Evolutionary conservation across 2,113 vertebrate genomes (phyloP).

Genomic region (Otus sunia): DNA sequence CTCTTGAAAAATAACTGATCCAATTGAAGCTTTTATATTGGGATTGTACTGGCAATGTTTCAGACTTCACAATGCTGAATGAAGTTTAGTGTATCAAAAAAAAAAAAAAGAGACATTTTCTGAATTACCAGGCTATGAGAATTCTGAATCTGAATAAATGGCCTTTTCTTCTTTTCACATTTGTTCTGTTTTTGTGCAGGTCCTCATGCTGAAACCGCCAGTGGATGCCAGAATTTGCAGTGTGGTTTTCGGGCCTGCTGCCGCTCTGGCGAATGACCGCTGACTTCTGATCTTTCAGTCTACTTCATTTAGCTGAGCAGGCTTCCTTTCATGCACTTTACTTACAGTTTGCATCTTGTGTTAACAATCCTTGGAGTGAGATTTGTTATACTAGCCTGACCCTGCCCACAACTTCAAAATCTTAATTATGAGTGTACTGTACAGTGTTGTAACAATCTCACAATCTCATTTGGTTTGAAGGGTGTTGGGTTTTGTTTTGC

Average conservation of each 20-base stretch:
- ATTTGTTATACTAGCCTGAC: slow-evolving; percentile 65
- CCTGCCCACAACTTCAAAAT: slow-evolving; percentile 58
- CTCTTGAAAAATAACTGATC: background rate
- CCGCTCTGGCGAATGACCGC: slow-evolving; percentile 93
- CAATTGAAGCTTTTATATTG: background rate
- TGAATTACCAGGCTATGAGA: background rate
- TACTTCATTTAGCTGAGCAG: slow-evolving; percentile 79
- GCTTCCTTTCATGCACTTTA: slow-evolving; percentile 93
- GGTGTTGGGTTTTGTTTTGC: slow-evolving; percentile 60
- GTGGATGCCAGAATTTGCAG: slow-evolving; percentile 99
- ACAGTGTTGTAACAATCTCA: slow-evolving; percentile 70
- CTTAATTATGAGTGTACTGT: slow-evolving; percentile 68
- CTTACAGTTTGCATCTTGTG: slow-evolving; percentile 77
- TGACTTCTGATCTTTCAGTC: slow-evolving; percentile 68
- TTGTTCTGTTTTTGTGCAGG: slow-evolving; percentile 83
- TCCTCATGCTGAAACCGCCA: slow-evolving; percentile 95
- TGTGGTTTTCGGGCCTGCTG: slow-evolving; percentile 98
- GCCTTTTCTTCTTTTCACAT: slow-evolving; percentile 72
- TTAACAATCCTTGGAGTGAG: slow-evolving; percentile 73
- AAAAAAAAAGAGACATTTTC: background rate
- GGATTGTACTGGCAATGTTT: rapidly evolving
- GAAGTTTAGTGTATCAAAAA: background rate
- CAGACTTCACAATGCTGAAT: background rate
- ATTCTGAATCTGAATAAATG: background rate
- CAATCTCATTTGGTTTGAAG: slow-evolving; percentile 62